These are phyloP conservation scores for Salvelinus alpinus DNA, from an alignment of 2,113 vertebrate species.

Conservation along the genomic window DNA sequence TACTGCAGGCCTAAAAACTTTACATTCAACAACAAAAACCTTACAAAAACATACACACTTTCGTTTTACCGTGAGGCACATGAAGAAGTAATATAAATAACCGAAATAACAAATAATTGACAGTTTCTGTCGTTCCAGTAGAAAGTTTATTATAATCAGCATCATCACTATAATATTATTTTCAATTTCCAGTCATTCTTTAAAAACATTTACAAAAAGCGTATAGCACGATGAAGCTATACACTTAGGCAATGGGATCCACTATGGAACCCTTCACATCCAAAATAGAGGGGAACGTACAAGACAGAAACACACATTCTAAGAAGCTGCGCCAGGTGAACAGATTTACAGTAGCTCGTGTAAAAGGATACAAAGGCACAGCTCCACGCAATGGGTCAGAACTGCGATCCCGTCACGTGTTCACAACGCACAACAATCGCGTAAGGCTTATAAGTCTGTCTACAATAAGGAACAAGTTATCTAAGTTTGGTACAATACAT, in stretches of 20 bases:
- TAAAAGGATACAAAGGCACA: constrained; percentile 87
- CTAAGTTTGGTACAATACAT: constrained; percentile 92
- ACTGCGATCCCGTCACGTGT: constrained; percentile 85
- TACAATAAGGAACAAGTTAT: constrained; percentile 83
- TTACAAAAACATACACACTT: not conserved
- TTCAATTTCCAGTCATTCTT: constrained; percentile 86
- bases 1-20: no score
- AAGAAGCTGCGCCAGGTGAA: constrained; percentile 76
- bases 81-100: not conserved
- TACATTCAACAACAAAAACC: no score
- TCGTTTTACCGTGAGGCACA: not conserved
- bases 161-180: constrained; percentile 69
- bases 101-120: not conserved
- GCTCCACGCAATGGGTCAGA: constrained; percentile 81
- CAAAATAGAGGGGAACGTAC: constrained; percentile 43
- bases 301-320: constrained; percentile 84
- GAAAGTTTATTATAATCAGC: constrained; percentile 88
- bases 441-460: constrained; percentile 89
- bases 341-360: constrained; percentile 84
- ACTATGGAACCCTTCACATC: constrained; percentile 80
- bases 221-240: constrained; percentile 86
- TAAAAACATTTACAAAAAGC: constrained; percentile 87
- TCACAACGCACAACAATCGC: constrained; percentile 87
- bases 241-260: constrained; percentile 84
- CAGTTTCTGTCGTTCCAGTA: constrained; percentile 83